A percentile compares a stretch with the other conserved stretches of the same genome.
Conservation (phyloP, 1,140 invertebrate species). For the Dinoponera quadriceps region DNA sequence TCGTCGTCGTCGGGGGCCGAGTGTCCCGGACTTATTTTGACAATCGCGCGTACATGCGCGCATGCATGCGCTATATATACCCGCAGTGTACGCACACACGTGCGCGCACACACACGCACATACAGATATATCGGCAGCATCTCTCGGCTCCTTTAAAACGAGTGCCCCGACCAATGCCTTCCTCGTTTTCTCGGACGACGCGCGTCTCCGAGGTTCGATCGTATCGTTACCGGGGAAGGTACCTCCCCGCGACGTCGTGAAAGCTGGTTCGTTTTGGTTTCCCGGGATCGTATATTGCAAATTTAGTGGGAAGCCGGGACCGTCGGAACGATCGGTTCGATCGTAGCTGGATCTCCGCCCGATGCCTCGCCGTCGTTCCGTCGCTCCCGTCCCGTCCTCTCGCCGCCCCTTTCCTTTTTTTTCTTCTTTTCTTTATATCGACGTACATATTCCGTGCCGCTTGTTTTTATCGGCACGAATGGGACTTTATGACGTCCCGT, state of each 20-base stretch:
- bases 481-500: conserved; percentile 76
- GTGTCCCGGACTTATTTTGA: conserved; percentile 36
- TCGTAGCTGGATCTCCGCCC: conserved; percentile 73
- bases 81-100: not conserved
- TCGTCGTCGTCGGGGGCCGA: conserved; percentile 5
- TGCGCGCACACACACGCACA: not conserved
- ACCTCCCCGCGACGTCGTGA: conserved; percentile 71
- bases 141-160: conserved; percentile 58
- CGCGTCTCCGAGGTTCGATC: conserved; percentile 66
- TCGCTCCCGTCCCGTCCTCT: conserved; percentile 14
- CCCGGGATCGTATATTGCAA: conserved; percentile 77
- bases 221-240: conserved; percentile 69
- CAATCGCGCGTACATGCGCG: conserved; percentile 25
- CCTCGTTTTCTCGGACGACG: conserved; percentile 49
- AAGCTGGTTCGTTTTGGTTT: conserved; percentile 76
- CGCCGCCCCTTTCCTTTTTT: conserved; percentile 20
- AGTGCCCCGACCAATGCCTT: conserved; percentile 41
- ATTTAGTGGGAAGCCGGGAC: conserved; percentile 75
- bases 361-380: conserved; percentile 47
- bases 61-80: not conserved
- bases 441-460: conserved; percentile 71
- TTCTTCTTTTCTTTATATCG: conserved; percentile 44
- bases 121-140: conserved; percentile 8
- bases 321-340: conserved; percentile 75
- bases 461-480: conserved; percentile 78